These are phyloP conservation scores for Lepus americanus DNA, from an alignment of 2,113 vertebrate genomes.

Conservation along the genomic window DNA sequence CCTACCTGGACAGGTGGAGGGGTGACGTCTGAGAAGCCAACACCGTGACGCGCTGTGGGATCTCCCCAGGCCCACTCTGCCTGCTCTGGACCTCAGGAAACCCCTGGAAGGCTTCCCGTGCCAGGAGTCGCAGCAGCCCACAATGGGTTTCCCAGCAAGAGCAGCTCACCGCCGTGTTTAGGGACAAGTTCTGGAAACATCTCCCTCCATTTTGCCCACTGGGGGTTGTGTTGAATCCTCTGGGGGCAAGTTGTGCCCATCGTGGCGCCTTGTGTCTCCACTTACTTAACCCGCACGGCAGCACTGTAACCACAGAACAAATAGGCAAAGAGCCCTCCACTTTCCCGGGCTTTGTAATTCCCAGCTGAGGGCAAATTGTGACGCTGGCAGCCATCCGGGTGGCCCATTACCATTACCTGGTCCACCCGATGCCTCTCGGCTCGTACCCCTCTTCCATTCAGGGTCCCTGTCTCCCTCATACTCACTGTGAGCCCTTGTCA, in stretches of 20 bases:
- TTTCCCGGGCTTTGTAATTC: slow-evolving; percentile 14
- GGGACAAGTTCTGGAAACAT: not conserved
- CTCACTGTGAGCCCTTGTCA: accelerated
- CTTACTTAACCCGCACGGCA: not conserved
- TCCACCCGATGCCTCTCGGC: not conserved
- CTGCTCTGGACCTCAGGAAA: not conserved
- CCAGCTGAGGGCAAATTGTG: not conserved
- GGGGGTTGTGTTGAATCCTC: slow-evolving; percentile 5
- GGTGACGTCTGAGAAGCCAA: not conserved
- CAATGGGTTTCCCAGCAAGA: not conserved
- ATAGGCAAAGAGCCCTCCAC: slow-evolving; percentile 23
- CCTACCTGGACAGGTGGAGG: no score
- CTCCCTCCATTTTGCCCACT: not conserved
- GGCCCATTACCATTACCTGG: not conserved
- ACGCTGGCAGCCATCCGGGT: not conserved
- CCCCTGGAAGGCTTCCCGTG: not conserved
- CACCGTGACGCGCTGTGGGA: not conserved
- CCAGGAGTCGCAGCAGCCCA: not conserved
- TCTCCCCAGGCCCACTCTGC: not conserved
- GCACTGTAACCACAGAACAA: not conserved
- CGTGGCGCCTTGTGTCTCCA: not conserved
- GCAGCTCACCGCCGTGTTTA: not conserved
- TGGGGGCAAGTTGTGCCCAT: not conserved
- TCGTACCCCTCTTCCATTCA: not conserved
- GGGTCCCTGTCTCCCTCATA: not conserved